A percentile compares a stretch with the other conserved stretches of the same genome.
These are phyloP conservation scores for Mormyrops attenuatus DNA, from an alignment of 2,797 vertebrate species.

Conservation along the genomic window DNA sequence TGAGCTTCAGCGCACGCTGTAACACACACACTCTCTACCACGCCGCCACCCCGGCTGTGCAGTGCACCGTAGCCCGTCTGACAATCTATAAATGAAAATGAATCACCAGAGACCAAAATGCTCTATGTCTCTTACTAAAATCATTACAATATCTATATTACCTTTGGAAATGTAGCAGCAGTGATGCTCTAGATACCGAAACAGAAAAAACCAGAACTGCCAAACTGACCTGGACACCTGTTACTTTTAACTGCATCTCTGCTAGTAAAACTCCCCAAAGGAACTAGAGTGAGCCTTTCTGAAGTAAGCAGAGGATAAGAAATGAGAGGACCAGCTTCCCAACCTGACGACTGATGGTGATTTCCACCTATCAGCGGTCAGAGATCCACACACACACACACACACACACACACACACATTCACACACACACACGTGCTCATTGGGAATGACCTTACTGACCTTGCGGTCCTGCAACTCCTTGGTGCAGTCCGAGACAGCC, in stretches of 20 bases:
- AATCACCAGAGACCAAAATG: not conserved
- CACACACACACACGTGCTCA: not conserved
- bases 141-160: not conserved
- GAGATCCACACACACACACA: slow-evolving; percentile 8
- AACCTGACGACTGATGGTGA: not conserved
- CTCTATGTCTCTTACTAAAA: not conserved
- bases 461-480: slow-evolving; percentile 82
- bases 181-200: not conserved
- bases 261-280: not conserved
- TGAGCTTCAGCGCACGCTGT: not conserved
- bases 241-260: not conserved
- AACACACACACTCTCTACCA: not conserved
- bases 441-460: slow-evolving; percentile 76
- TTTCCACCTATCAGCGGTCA: not conserved
- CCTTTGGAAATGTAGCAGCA: not conserved
- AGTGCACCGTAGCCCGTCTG: not conserved
- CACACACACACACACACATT: not conserved
- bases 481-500: slow-evolving; percentile 58
- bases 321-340: not conserved
- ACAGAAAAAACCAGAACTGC: not conserved
- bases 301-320: not conserved
- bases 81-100: not conserved
- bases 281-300: not conserved
- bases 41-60: not conserved
- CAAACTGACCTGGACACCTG: not conserved